These are phyloP conservation scores for Agapetus fuscipes DNA, from an alignment of 2,888 invertebrate genomes.

Conservation along the genomic window DNA sequence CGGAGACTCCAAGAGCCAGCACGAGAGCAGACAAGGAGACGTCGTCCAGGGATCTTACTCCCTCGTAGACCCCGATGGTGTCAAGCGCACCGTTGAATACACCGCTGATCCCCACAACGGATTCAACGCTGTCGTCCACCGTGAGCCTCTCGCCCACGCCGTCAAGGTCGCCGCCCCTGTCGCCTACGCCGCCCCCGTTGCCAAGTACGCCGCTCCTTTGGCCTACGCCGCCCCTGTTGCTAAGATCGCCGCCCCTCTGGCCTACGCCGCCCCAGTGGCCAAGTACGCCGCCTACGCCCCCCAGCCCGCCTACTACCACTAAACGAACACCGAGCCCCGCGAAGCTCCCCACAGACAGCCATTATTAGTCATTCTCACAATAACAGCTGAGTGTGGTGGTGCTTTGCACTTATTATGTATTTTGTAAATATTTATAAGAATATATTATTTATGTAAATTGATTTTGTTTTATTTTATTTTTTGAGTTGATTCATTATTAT, in stretches of 20 bases:
- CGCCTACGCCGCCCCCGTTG: constrained; percentile 17
- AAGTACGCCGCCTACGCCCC: constrained; percentile 3
- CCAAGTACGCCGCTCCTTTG: constrained; percentile 15
- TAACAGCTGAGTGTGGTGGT: constrained; percentile 5
- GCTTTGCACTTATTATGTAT: constrained; percentile 4
- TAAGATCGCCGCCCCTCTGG: constrained; percentile 12
- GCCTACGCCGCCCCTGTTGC: constrained; percentile 15
- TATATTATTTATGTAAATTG: constrained; percentile 4
- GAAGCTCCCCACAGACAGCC: constrained; percentile 4
- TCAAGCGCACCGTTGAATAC: constrained; percentile 33
- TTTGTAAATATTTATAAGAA: no score
- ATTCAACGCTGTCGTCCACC: constrained; percentile 39
- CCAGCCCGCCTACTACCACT: constrained; percentile 11
- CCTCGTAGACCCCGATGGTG: constrained; percentile 31
- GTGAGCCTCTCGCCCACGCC: constrained; percentile 25
- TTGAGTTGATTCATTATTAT: no score
- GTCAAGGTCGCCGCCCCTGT: constrained; percentile 17
- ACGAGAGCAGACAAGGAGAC: constrained; percentile 28
- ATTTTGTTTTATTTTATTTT: constrained; percentile 1
- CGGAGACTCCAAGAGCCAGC: constrained; percentile 47
- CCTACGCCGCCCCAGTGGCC: constrained; percentile 10
- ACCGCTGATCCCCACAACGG: constrained; percentile 44
- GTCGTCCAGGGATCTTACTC: constrained; percentile 37
- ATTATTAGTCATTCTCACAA: constrained; percentile 3
- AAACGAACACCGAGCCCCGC: constrained; percentile 4